A percentile compares a stretch with the other conserved stretches of the same genome.
phyloP scores from a whole-genome alignment of 2,113 vertebrate genomes.

The Protomyctophum bolini region DNA sequence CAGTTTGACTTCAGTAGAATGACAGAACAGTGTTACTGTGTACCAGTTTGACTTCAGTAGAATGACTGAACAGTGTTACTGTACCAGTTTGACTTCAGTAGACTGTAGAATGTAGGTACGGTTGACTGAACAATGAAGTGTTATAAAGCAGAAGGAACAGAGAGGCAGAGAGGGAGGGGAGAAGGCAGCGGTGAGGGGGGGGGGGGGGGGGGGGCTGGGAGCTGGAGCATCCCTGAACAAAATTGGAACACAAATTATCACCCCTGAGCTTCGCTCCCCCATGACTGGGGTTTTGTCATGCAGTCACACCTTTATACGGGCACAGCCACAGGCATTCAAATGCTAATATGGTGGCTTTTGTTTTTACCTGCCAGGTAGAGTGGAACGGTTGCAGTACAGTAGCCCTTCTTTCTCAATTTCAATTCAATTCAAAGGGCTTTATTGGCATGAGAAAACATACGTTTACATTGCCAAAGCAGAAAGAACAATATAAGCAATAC shows the following conservation, averaged over 20 bases:
- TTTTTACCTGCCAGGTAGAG: neutral
- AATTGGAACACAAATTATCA: too few relatives aligned
- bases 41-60: constrained; percentile 46
- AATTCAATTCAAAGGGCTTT: too few relatives aligned
- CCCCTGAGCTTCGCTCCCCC: too few relatives aligned
- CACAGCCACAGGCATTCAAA: constrained; percentile 10
- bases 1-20: too few relatives aligned
- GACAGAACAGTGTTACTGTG: constrained; percentile 46
- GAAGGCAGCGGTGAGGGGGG: neutral
- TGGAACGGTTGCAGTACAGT: neutral
- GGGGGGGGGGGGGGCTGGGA: too few relatives aligned
- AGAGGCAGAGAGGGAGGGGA: constrained; percentile 37
- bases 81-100: constrained; percentile 32
- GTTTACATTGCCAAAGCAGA: too few relatives aligned
- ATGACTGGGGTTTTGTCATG: too few relatives aligned
- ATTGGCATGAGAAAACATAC: too few relatives aligned
- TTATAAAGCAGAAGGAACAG: constrained; percentile 46
- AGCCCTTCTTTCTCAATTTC: too few relatives aligned
- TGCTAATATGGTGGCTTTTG: neutral
- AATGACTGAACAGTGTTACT: neutral
- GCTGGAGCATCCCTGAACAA: too few relatives aligned
- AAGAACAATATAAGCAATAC: too few relatives aligned
- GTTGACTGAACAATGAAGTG: constrained; percentile 58
- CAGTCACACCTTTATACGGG: constrained; percentile 1
- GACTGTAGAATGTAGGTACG: constrained; percentile 25